A percentile compares a stretch with the other conserved stretches of the same genome.
Evolutionary conservation across 2,113 vertebrate species (phyloP).

Genomic region (Leucosticte australis): DNA sequence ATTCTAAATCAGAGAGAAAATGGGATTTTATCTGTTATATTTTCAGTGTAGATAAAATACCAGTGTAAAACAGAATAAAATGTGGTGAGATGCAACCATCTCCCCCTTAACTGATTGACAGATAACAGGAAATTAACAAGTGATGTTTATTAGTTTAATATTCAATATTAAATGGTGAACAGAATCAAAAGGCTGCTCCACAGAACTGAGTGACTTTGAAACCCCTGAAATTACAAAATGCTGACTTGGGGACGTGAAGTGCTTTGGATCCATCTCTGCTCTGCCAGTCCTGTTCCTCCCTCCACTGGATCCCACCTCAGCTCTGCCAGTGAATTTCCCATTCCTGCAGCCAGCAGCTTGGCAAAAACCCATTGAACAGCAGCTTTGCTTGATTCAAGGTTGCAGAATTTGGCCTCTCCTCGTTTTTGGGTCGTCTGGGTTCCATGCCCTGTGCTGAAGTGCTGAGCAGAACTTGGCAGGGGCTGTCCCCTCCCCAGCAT

Average conservation of each 20-base stretch:
- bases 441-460: background rate
- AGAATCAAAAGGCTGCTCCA: slow-evolving; percentile 54
- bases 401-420: background rate
- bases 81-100: background rate
- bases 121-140: slow-evolving; percentile 67
- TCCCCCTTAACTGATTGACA: slow-evolving; percentile 59
- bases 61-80: background rate
- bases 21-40: background rate
- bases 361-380: background rate
- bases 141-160: slow-evolving; percentile 64
- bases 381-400: background rate
- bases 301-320: background rate
- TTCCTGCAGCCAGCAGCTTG: background rate
- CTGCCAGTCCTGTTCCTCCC: background rate
- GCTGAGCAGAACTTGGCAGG: slow-evolving; percentile 9
- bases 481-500: background rate
- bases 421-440: background rate
- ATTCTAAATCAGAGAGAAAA: background rate
- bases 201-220: slow-evolving; percentile 31
- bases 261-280: background rate
- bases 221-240: slow-evolving; percentile 32
- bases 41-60: background rate
- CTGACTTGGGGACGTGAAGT: background rate
- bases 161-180: slow-evolving; percentile 63
- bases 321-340: background rate